phyloP scores from a whole-genome alignment of 2,888 invertebrate genomes.

The Ophraella communa region DNA sequence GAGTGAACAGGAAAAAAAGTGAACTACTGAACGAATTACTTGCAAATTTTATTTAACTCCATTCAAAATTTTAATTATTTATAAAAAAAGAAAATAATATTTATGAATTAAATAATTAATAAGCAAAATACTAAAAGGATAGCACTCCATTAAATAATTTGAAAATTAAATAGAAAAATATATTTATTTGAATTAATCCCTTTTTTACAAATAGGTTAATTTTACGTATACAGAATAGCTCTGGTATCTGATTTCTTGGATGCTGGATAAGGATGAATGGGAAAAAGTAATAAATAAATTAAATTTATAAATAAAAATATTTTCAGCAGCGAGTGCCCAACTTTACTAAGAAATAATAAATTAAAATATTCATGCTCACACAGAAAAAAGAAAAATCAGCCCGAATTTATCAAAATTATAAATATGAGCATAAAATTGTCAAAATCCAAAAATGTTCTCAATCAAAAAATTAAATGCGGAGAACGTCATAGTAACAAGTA shows the following conservation, averaged over 20 bases:
- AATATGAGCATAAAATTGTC: slow-evolving; percentile 16
- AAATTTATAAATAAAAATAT: neutral
- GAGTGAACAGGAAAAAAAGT: no score
- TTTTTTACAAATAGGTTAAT: slow-evolving; percentile 27
- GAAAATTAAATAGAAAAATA: slow-evolving; percentile 1
- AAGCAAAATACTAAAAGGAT: no score
- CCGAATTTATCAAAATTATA: slow-evolving; percentile 18
- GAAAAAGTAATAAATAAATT: slow-evolving; percentile 7
- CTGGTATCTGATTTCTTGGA: slow-evolving; percentile 46
- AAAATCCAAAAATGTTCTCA: neutral
- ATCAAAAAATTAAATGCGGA: neutral
- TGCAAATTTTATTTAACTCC: no score
- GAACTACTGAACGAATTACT: no score
- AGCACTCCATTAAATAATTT: neutral
- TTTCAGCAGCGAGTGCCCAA: slow-evolving; percentile 1
- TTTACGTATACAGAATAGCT: slow-evolving; percentile 45
- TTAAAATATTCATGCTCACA: slow-evolving; percentile 20
- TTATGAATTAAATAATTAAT: no score
- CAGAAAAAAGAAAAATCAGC: slow-evolving; percentile 18
- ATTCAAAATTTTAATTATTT: no score
- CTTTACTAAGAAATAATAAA: slow-evolving; percentile 2
- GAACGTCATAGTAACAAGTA: slow-evolving; percentile 3
- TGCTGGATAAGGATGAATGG: slow-evolving; percentile 32
- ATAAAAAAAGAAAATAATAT: no score
- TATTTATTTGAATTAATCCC: neutral